phyloP scores from a whole-genome alignment of 1,140 invertebrate genomes.

The Drosophila busckii region DNA sequence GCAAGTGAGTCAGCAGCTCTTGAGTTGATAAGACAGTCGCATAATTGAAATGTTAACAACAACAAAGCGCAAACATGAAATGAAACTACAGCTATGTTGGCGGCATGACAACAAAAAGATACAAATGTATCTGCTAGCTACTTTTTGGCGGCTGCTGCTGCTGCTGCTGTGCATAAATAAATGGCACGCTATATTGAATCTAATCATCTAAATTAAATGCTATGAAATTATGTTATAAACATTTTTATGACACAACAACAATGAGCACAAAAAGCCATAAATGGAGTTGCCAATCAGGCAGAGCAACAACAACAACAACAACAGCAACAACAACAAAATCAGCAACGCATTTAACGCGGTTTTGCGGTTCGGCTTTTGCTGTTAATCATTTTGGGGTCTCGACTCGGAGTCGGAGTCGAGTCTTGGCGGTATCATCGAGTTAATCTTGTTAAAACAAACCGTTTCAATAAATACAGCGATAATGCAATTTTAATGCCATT shows the following conservation, averaged over 20 bases:
- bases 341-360: conserved; percentile 47
- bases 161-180: conserved; percentile 33
- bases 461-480: conserved; percentile 76
- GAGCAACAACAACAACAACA: conserved; percentile 37
- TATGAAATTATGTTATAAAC: conserved; percentile 74
- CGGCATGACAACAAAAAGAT: conserved; percentile 22
- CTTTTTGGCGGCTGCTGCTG: conserved; percentile 3
- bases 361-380: conserved; percentile 53
- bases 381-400: conserved; percentile 73
- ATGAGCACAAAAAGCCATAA: conserved; percentile 23
- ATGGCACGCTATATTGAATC: conserved; percentile 55
- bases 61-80: conserved; percentile 2
- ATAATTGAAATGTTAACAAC: neutral
- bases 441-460: conserved; percentile 77
- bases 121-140: conserved; percentile 48
- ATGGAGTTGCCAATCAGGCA: conserved; percentile 34
- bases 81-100: conserved; percentile 23
- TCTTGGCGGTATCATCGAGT: conserved; percentile 59
- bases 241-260: conserved; percentile 40
- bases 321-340: conserved; percentile 4
- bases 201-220: conserved; percentile 71
- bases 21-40: no score
- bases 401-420: conserved; percentile 14
- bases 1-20: no score
- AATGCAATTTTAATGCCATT: conserved; percentile 77